Base-by-base conservation (phyloP, 2,888 invertebrate genomes). In the Hypselothyrea guttata region DNA sequence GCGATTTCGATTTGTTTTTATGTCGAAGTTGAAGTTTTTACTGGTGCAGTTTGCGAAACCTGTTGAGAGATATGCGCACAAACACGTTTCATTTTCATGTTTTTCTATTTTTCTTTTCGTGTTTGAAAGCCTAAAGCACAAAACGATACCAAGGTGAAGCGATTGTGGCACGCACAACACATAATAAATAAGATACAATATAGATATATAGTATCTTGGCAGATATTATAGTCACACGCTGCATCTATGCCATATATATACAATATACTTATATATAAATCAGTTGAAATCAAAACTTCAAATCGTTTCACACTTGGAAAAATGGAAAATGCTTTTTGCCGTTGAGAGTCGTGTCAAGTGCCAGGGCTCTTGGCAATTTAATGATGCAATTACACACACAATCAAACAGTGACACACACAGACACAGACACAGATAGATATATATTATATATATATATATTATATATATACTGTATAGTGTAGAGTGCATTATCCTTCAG, bases 181-280 rank as follows among this genome's bases (percentile, higher is more conserved):
- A 38, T 37, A 47, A 12, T 48, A 22, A 5, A n/a, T n/a, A n/a
- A n/a, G n/a, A n/a, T n/a, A n/a, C n/a, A 4, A 2, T 22, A 22
- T 22, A 2, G 2, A 22, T 22, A 22, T 22, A 22, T 5, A 22
- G n/a, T n/a, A n/a, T n/a, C n/a, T 22, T 22, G 5, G 5, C 22
- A 22, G 22, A 22, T 22, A 22, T 22, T 35, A 16, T 18, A 52
- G 77, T 76, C 74, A 63, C 60, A 79, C 65, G 63, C 53, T 48
- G 84, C 86, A 86, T 76, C 84, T 79, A 82, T 64, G 74, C 76
- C 64, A 84, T 86, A 79, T 76, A 84, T 84, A 79, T 76, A 66
- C 63, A 69, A 85, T 69, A 68, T 61, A 22, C n/a, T 16, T 28
- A 41, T 2, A n/a, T 13, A 34, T 46, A 35, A 30, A 4, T 22